Evolutionary conservation across 2,797 vertebrate genomes (phyloP).

Genomic region (Taenioides sp.): DNA sequence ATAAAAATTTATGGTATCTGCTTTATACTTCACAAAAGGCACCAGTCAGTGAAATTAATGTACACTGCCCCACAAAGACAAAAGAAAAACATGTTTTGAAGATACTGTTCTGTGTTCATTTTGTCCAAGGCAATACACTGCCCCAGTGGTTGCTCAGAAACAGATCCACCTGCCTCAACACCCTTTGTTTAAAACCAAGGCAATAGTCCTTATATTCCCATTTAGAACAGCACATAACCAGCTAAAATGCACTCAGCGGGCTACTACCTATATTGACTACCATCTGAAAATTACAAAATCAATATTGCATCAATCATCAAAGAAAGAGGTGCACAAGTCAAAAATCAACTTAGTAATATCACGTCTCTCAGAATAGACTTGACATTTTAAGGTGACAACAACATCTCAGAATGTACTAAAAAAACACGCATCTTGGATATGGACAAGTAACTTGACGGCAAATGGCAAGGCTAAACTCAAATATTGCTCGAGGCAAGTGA

Average conservation of each 20-base stretch:
- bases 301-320: conserved; percentile 42
- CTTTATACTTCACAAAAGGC: neutral
- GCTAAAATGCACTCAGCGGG: conserved; percentile 19
- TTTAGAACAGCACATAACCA: conserved; percentile 10
- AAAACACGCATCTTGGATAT: neutral
- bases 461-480: conserved; percentile 19
- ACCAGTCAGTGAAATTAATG: conserved; percentile 13
- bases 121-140: conserved; percentile 24
- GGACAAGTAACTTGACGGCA: conserved; percentile 13
- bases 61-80: conserved; percentile 7
- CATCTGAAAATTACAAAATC: conserved; percentile 48
- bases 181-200: conserved; percentile 58
- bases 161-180: conserved; percentile 64
- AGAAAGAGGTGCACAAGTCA: conserved; percentile 33
- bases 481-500: conserved; percentile 14
- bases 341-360: conserved; percentile 28
- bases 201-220: conserved; percentile 24
- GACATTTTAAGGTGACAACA: neutral
- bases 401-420: neutral
- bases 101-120: conserved; percentile 8
- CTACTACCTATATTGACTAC: conserved; percentile 18
- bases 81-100: conserved; percentile 9
- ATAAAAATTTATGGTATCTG: neutral
- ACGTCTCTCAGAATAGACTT: neutral
- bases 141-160: conserved; percentile 36